Evolutionary conservation across 1,140 invertebrate species (phyloP).

Genomic region (Neotoxoptera formosana): DNA sequence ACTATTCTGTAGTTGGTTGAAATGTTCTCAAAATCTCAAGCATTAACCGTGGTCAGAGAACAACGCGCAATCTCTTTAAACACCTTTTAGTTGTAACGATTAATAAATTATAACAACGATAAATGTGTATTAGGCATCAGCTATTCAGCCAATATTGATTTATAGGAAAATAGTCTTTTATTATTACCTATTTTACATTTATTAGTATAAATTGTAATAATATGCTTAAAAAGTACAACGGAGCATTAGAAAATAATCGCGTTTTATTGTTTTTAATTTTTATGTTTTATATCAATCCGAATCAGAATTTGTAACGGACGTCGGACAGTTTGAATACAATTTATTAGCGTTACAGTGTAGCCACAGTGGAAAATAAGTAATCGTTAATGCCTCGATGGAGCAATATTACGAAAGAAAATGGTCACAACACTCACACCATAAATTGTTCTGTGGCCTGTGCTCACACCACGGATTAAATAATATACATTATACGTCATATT

Average conservation of each 20-base stretch:
- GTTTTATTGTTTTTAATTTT: no score
- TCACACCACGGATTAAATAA: no score
- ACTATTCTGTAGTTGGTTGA: neutral
- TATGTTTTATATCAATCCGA: no score
- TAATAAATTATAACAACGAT: neutral
- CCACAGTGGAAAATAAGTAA: neutral
- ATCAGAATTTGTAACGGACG: neutral
- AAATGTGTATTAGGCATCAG: neutral
- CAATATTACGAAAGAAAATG: no score
- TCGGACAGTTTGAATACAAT: neutral
- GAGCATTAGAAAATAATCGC: neutral
- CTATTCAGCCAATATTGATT: neutral
- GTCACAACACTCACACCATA: no score
- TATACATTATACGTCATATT: no score
- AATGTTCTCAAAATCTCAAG: neutral
- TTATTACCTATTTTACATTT: no score
- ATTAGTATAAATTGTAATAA: no score
- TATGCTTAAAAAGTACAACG: no score
- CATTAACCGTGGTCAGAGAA: neutral
- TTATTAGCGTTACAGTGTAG: neutral
- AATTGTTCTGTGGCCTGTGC: no score
- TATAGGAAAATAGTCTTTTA: neutral
- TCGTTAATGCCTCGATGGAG: no score
- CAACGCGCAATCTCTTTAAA: neutral
- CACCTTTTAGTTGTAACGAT: neutral